Conservation (phyloP, 1,140 invertebrate genomes). For the Zaprionus ornatus region DNA sequence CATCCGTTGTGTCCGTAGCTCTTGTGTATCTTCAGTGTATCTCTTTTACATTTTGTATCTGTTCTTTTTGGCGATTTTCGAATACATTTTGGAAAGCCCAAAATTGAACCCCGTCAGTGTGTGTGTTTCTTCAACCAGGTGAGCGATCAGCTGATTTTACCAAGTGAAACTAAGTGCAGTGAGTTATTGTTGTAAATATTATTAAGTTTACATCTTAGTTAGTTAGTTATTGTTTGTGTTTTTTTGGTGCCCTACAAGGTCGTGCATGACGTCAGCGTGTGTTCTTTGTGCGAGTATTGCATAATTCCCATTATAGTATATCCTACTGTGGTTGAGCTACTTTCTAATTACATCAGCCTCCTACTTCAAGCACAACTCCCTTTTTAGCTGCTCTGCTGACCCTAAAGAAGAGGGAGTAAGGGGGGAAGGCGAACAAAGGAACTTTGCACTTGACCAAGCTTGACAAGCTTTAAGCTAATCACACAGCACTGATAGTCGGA, state of each 20-base stretch:
- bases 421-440: conserved; percentile 43
- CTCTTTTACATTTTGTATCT: conserved; percentile 9
- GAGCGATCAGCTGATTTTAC: conserved; percentile 31
- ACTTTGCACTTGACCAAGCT: conserved; percentile 42
- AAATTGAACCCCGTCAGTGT: neutral
- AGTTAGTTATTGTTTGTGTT: conserved; percentile 6
- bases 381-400: neutral
- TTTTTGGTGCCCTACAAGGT: conserved; percentile 47
- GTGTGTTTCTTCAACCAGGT: conserved; percentile 14
- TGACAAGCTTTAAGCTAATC: conserved; percentile 69
- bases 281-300: conserved; percentile 45
- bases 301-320: conserved; percentile 52
- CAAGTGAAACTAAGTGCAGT: conserved; percentile 14
- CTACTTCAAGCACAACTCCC: neutral
- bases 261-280: conserved; percentile 54
- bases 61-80: neutral
- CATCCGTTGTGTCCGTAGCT: conserved; percentile 31
- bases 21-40: conserved; percentile 11
- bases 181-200: neutral
- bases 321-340: conserved; percentile 3
- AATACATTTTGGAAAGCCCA: neutral
- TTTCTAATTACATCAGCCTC: conserved; percentile 23
- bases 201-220: neutral
- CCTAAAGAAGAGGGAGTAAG: neutral
- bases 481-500: conserved; percentile 43